Evolutionary conservation across 2,797 vertebrate species (phyloP).

Genomic region (Moxostoma hubbsi): DNA sequence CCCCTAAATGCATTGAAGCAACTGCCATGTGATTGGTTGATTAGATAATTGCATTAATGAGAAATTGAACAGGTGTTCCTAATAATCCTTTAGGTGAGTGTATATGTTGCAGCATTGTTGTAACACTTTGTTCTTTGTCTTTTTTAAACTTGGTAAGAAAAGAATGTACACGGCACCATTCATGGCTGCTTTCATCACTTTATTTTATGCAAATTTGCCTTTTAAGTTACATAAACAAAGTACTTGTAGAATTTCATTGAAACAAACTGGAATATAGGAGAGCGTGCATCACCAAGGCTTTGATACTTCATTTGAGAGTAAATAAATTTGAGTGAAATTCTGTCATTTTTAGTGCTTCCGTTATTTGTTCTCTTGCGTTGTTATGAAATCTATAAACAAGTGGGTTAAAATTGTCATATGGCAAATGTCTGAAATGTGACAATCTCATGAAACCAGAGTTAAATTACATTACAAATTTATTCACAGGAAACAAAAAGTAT

Average conservation of each 20-base stretch:
- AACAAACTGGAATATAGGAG: conserved; percentile 69
- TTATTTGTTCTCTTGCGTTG: background rate
- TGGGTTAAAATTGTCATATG: background rate
- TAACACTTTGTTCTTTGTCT: background rate
- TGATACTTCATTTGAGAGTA: conserved; percentile 60
- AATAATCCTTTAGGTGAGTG: no score
- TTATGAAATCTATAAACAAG: background rate
- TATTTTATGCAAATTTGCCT: conserved; percentile 77
- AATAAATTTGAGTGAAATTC: conserved; percentile 50
- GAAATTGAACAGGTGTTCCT: no score
- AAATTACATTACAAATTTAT: background rate
- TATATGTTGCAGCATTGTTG: background rate
- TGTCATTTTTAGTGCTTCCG: background rate
- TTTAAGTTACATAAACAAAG: conserved; percentile 66
- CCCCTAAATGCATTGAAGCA: no score
- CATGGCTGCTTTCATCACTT: conserved; percentile 68
- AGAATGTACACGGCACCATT: conserved; percentile 67
- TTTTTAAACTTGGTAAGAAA: conserved; percentile 22
- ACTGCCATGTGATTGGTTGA: no score
- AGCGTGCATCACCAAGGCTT: conserved; percentile 16
- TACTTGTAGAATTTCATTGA: conserved; percentile 61
- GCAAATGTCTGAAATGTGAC: background rate
- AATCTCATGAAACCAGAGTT: background rate
- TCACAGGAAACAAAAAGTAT: conserved; percentile 4
- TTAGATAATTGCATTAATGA: no score